Evolutionary conservation across 1,140 invertebrate genomes (phyloP).

Genomic region (honey bee (Apis mellifera)): DNA sequence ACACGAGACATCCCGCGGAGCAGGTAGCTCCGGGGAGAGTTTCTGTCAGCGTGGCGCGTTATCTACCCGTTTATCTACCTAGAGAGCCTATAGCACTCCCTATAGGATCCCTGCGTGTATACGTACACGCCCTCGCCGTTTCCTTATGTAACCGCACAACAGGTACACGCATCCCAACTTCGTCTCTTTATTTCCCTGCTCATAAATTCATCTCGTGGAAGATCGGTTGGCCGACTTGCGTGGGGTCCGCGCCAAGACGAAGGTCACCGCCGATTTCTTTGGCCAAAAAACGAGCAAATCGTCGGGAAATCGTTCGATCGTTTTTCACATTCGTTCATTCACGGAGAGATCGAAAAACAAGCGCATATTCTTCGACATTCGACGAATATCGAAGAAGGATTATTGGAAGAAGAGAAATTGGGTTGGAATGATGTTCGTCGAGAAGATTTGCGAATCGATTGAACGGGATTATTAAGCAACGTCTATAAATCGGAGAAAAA

Average conservation of each 20-base stretch:
- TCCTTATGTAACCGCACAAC: slow-evolving; percentile 61
- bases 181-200: slow-evolving; percentile 57
- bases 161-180: slow-evolving; percentile 30
- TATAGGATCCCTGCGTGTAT: slow-evolving; percentile 46
- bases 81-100: slow-evolving; percentile 41
- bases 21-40: slow-evolving; percentile 70
- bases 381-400: too few relatives aligned
- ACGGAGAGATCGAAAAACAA: too few relatives aligned
- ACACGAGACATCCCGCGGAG: slow-evolving; percentile 69
- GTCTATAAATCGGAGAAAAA: not conserved
- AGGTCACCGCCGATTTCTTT: slow-evolving; percentile 66
- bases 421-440: too few relatives aligned
- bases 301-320: not conserved
- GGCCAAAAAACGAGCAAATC: slow-evolving; percentile 36
- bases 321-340: too few relatives aligned
- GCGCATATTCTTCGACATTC: not conserved
- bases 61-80: slow-evolving; percentile 63
- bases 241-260: slow-evolving; percentile 75
- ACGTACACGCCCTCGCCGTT: slow-evolving; percentile 27
- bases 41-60: slow-evolving; percentile 69
- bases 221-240: slow-evolving; percentile 70
- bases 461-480: not conserved
- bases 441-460: not conserved
- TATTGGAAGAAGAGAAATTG: not conserved
- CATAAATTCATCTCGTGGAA: slow-evolving; percentile 75